Evolutionary conservation across 2,113 vertebrate genomes (phyloP).

Genomic region (Ovibos moschatus): DNA sequence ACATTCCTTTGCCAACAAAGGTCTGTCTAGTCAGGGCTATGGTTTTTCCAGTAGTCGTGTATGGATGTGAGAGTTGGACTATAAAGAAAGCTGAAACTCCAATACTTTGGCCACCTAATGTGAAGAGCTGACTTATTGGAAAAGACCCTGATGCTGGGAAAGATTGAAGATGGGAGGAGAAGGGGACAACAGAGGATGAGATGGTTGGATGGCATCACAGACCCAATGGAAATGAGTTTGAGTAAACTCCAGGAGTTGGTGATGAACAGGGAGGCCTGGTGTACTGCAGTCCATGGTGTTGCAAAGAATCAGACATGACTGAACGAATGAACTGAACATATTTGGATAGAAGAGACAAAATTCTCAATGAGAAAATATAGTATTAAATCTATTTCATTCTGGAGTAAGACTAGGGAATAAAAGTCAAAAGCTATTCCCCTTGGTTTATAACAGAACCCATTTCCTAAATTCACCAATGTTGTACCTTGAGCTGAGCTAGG

Average conservation of each 20-base stretch:
- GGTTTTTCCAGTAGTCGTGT: background rate
- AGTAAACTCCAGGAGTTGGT: background rate
- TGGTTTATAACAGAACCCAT: background rate
- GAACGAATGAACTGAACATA: background rate
- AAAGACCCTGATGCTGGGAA: background rate
- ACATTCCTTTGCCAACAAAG: background rate
- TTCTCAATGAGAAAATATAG: background rate
- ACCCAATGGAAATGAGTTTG: background rate
- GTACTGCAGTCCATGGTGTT: background rate
- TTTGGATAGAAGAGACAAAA: background rate
- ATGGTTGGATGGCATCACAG: background rate
- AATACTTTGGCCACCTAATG: background rate
- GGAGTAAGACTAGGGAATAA: background rate
- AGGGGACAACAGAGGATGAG: background rate
- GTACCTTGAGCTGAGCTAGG: background rate
- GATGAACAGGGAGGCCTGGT: background rate
- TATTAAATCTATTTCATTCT: background rate
- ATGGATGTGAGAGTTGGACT: background rate
- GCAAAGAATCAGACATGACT: background rate
- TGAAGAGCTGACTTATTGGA: background rate
- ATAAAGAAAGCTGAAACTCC: background rate
- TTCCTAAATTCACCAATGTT: background rate
- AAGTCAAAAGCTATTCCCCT: background rate
- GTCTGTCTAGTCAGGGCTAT: background rate
- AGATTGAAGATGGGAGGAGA: background rate